Base-by-base conservation (phyloP, 53 echinoderm and acorn worm genomes). In the Astropecten irregularis region DNA sequence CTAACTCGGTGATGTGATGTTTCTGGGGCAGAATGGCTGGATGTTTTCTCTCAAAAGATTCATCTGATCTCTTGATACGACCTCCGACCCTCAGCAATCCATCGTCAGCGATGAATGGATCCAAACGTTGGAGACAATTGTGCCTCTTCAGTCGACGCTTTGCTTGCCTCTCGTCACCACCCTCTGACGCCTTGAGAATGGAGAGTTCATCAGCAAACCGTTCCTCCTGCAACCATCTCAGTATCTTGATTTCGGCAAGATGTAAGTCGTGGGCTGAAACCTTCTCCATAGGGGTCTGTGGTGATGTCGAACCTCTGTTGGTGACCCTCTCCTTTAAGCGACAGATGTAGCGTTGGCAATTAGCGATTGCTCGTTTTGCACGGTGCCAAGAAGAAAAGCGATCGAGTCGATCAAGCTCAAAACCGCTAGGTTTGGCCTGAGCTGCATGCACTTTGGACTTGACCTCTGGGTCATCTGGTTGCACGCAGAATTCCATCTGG, bases 1-100 rank as follows among this genome's bases (percentile, higher is more conserved):
- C 13, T 9, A 82, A 35, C 66, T 82, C 65, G 1, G 82, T 82
- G 15, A 82, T 2, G 31, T 82, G 82, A 28, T 82, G 82, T 21
- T 61, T 82, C 13, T 66, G 36, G 20, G 82, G 82, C 32, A 82
- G 50, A 23, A 82, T 82, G 20, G 37, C 82, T 36, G 82, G 82
- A 35, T 83, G 68, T 54, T 83, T 83, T 14, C 29, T 56, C 40
- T 76, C 70, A 34, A 61, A 85, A n/a, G 90, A 66, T 19, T 53
- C 71, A 9, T 66, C 47, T 9, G 46, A 22, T 73, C 60, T 66
- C 37, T 33, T 44, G 19, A 89, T 66, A 1, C 92, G 57, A 46
- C 92, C 89, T 50, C 92, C 92, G 15, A 92, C 92, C 57, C 86
- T 68, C 14, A 92, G 66, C 18, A 85, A 68, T 48, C 89, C 86